Evolutionary conservation across 2,113 vertebrate species (phyloP), one percentile per base, ranked within the genome.

Genomic region (Takifugu bimaculatus): DNA sequence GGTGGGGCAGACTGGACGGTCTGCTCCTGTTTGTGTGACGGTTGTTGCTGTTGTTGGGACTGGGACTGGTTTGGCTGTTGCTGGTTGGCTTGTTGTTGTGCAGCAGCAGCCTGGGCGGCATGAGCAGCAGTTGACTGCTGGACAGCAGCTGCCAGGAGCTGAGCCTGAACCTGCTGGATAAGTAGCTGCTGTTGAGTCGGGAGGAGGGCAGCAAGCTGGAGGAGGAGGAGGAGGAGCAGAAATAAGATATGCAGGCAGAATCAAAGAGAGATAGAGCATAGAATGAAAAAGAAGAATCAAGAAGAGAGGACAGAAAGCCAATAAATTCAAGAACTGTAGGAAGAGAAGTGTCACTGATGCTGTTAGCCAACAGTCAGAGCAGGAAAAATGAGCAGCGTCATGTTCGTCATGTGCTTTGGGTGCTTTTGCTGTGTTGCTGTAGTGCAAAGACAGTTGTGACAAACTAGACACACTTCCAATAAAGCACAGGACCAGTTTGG

Each of bases 141-240:
- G 27, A 94, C 90, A 0, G 94, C 94, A 0, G 94, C 94, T 0
- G 93, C 93, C 83, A 96, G 81, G 55, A 95, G 92, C 91, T 94
- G 94, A 52, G 93, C 93, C 82, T 94, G 93, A 10, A 93, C 93
- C 89, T 94, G 94, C 75, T 96, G 94, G 50, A 94, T 89, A 72
- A 96, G 91, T 51, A 96, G 81, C 88, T 95, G 94, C 86, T 95
- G 94, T 82, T 94, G 94, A 12, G 93, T 91, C 0, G 93, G 94
- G 68, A 95, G 92, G 79, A 95, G 92, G 5, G 93, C 94, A 0
- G 94, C 93, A 54, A 95, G 92, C 93, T 94, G 83, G 20, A 14
- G 32, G 28, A 20, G 2, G 20, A n/a, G 13, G 55, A n/a, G 15
- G n/a, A 59, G 49, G 53, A 5, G 26, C 56, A 57, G 65, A 48